phyloP scores from a whole-genome alignment of 2,113 vertebrate species.

The Cynopterus brachyotis region DNA sequence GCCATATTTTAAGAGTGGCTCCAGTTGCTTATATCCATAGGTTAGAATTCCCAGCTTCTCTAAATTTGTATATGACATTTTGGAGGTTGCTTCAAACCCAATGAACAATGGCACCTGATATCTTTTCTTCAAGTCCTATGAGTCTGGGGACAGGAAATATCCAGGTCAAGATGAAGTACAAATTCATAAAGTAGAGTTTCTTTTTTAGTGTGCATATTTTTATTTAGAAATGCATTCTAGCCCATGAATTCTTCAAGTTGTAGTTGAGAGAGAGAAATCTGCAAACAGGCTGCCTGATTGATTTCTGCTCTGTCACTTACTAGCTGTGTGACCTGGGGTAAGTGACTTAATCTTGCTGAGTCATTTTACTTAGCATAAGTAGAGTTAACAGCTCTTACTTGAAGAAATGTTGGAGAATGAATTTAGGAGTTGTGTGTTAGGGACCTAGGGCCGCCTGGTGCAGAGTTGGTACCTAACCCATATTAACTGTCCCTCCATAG shows the following conservation, averaged over 20 bases:
- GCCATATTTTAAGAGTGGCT: constrained; percentile 4
- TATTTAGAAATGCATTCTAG: neutral
- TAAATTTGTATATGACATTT: neutral
- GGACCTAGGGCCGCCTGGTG: neutral
- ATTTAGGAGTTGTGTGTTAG: neutral
- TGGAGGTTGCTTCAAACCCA: neutral
- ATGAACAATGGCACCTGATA: neutral
- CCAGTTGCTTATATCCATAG: neutral
- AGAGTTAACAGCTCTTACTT: neutral
- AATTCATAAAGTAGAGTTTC: neutral
- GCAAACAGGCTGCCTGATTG: neutral
- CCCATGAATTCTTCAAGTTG: neutral
- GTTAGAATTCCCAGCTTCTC: neutral
- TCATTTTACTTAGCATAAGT: neutral
- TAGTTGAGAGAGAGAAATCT: neutral
- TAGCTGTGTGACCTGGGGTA: neutral
- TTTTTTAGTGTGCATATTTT: neutral
- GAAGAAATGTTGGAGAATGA: neutral
- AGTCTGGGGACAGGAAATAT: neutral
- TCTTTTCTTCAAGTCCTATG: neutral
- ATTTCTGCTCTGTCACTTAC: neutral
- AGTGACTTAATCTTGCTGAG: neutral
- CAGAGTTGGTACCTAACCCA: neutral
- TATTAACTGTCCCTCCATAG: neutral
- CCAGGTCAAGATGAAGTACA: neutral